Evolutionary conservation across 2,888 invertebrate genomes (phyloP).

Genomic region (Spodoptera picta): DNA sequence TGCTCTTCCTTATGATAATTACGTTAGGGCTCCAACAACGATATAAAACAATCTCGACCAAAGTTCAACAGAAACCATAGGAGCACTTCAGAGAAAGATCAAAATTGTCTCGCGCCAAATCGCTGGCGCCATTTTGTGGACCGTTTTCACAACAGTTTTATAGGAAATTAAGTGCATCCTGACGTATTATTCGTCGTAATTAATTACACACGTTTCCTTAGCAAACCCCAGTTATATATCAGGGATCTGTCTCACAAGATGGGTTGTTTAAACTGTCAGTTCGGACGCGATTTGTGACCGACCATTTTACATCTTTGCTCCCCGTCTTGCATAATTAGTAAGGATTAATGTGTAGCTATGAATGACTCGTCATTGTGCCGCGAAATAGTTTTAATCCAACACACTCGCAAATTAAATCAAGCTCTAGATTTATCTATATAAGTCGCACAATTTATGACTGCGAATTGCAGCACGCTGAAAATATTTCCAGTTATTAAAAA

Average conservation of each 20-base stretch:
- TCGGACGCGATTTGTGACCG: slow-evolving; percentile 85
- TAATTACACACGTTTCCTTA: slow-evolving; percentile 84
- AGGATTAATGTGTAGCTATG: slow-evolving; percentile 85
- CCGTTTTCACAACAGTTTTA: slow-evolving; percentile 77
- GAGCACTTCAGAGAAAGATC: slow-evolving; percentile 51
- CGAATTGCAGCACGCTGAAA: slow-evolving; percentile 28
- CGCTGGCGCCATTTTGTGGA: slow-evolving; percentile 69
- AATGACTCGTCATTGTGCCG: slow-evolving; percentile 80
- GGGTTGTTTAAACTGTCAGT: slow-evolving; percentile 86
- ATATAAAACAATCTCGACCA: slow-evolving; percentile 30
- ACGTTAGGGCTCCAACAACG: slow-evolving; percentile 13
- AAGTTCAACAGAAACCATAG: slow-evolving; percentile 32
- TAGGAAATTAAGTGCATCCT: slow-evolving; percentile 85
- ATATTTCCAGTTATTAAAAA: slow-evolving; percentile 43
- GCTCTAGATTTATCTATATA: slow-evolving; percentile 53
- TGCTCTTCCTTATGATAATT: slow-evolving; percentile 21
- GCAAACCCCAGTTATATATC: slow-evolving; percentile 80
- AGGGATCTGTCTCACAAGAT: slow-evolving; percentile 84
- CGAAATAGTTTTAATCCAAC: slow-evolving; percentile 74
- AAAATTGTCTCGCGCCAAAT: slow-evolving; percentile 52
- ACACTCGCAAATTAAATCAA: slow-evolving; percentile 56
- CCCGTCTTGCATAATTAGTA: slow-evolving; percentile 86
- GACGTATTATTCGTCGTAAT: slow-evolving; percentile 85
- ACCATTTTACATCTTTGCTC: slow-evolving; percentile 86
- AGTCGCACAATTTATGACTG: slow-evolving; percentile 44